phyloP scores from a whole-genome alignment of 1,140 invertebrate genomes.

The Diorhabda carinulata region DNA sequence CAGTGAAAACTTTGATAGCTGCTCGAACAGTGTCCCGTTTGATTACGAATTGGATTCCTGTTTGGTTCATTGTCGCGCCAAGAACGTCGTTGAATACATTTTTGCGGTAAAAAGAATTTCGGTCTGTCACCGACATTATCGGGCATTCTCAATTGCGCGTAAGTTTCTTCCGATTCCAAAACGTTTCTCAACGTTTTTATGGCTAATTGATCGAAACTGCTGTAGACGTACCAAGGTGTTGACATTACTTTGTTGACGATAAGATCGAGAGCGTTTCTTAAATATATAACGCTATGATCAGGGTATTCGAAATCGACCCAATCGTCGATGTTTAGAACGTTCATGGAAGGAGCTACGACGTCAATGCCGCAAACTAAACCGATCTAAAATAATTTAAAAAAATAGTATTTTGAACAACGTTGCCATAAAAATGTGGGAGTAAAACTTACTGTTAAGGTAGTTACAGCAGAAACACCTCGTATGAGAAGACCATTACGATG shows the following conservation, averaged over 20 bases:
- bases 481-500: conserved; percentile 26
- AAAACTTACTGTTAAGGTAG: conserved; percentile 69
- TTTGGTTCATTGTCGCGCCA: too few species aligned
- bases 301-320: conserved; percentile 34
- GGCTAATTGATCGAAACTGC: conserved; percentile 54
- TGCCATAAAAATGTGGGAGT: neutral
- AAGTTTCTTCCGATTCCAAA: conserved; percentile 21
- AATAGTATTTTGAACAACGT: neutral
- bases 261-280: conserved; percentile 75
- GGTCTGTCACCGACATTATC: conserved; percentile 10
- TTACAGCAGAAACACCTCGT: conserved; percentile 65
- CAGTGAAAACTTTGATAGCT: too few species aligned
- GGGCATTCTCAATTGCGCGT: conserved; percentile 9
- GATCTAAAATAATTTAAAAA: conserved; percentile 40
- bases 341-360: conserved; percentile 16
- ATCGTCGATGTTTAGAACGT: conserved; percentile 53
- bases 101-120: too few species aligned
- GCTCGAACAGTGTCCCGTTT: too few species aligned
- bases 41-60: too few species aligned
- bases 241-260: conserved; percentile 70
- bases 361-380: conserved; percentile 48
- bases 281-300: conserved; percentile 19
- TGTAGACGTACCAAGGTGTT: conserved; percentile 63
- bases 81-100: too few species aligned
- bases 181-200: conserved; percentile 20